These are phyloP conservation scores for Arctocebus calabarensis DNA, from an alignment of 2,797 vertebrate genomes.

Conservation along the genomic window DNA sequence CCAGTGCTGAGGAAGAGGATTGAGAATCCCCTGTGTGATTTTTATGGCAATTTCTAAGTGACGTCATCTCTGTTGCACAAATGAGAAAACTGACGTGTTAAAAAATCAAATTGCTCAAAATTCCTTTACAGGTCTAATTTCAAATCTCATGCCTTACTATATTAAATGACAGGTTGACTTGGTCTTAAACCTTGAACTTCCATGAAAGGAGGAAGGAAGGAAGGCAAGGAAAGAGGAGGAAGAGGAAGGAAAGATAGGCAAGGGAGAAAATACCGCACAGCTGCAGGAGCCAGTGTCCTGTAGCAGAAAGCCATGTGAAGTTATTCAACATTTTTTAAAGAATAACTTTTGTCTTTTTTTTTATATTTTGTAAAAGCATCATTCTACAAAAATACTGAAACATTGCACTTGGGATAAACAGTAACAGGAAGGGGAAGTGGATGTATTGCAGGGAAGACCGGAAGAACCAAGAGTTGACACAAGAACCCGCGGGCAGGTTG, in stretches of 20 bases:
- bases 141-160: background rate
- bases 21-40: background rate
- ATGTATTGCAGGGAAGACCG: accelerated
- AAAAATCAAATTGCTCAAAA: background rate
- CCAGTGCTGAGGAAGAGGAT: too few relatives aligned
- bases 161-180: background rate
- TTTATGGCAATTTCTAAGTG: background rate
- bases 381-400: background rate
- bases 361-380: background rate
- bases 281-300: background rate
- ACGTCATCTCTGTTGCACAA: background rate
- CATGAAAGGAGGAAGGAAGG: background rate
- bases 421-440: background rate
- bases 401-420: background rate
- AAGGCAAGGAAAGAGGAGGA: background rate
- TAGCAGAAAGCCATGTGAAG: background rate
- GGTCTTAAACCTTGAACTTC: background rate
- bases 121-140: background rate
- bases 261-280: background rate
- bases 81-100: background rate
- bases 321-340: background rate
- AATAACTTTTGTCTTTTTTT: background rate
- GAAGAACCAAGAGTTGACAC: accelerated
- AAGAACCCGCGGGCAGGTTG: background rate
- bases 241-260: background rate